Evolutionary conservation across 2,888 invertebrate genomes (phyloP), one percentile per base, ranked within the genome.

Genomic region (Micropterix aruncella): DNA sequence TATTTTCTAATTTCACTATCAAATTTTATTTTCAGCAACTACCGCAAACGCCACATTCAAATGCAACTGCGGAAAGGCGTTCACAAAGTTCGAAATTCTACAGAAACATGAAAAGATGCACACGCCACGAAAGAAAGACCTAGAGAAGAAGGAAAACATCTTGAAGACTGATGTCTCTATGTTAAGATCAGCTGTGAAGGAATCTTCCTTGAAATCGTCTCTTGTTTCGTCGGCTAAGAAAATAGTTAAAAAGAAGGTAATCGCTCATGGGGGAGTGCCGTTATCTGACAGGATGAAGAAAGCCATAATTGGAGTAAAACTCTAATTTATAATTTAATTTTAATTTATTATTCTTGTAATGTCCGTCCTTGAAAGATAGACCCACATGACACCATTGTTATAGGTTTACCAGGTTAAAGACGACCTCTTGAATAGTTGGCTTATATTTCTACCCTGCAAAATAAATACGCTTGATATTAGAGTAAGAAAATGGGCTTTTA

Each of bases 51-150:
- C 40, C 5, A 19, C 38, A 4, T 46, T 44, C 41, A 50, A 48
- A 1, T 71, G 71, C 50, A 70, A 70, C 54, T 71, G 71, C 51
- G 71, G 71, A 0, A 63, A 67, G 54, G 47, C 66, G 48, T 71
- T 70, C 56, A 62, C 63, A 44, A 67, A 65, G 54, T 69, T 65
- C 12, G 66, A 67, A 18, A 51, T 70, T 16, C 52, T 71, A 47
- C 52, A 63, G 46, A 61, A 70, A 70, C 60, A 62, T 68, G 2
- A 56, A 60, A 12, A 58, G 69, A 0, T 66, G 48, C 71, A 70
- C 60, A 70, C 70, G 15, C 70, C 70, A 50, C 70, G 70, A 18
- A 50, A 50, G 37, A 27, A 27, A 27, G 12, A 5, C 5, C 5
- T 5, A 5, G 12, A 5, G 12, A 27, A 12, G 12, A 12, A 5